Base-by-base conservation (phyloP, 2,113 vertebrate genomes). In the Camelus dromedarius region DNA sequence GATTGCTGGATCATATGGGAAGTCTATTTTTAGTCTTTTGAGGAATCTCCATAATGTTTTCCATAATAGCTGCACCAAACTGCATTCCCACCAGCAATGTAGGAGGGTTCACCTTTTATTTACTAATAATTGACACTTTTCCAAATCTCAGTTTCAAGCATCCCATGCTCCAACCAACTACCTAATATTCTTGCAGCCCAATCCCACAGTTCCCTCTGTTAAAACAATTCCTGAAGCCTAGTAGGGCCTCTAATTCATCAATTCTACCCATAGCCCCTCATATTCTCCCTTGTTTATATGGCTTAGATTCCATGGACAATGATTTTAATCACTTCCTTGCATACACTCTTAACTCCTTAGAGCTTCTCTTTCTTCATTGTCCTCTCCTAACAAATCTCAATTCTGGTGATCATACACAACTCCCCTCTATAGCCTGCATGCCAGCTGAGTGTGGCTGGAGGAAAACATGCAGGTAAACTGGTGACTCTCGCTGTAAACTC, bases 101-200 rank as follows among this genome's bases (percentile, higher is more conserved):
- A 42, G 38, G 38, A 42, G 38, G 38, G 38, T 42, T 89, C 24
- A 86, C 22, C 24, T 84, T 95, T 84, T 88, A 81, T 93, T 94
- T 42, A n/a, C 77, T 89, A 89, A 90, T 67, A 87, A 88, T 89
- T 93, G 89, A 8, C 85, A 38, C 9, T 84, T 87, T 93, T 70
- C 42, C 28, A 86, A 85, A 91, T 79, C 48, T 95, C 83, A 85
- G 50, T 91, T 96, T 88, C 32, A 96, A 70, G 14, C 48, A 79
- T 82, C 35, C 12, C 10, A 58, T 76, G 86, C 69, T 82, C 64
- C 62, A 91, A 22, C 50, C 70, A 82, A 82, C 54, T 8, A 62
- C 84, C 56, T 89, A 60, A 54, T 90, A 30, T 82, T 77, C 85
- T 95, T 24, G 3, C 12, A 84, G 30, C 19, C 35, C 80, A 87